Percentiles rank a stretch among this genome's conserved stretches.
Conservation (phyloP, 2,888 invertebrate genomes). For the Eupeodes luniger region DNA sequence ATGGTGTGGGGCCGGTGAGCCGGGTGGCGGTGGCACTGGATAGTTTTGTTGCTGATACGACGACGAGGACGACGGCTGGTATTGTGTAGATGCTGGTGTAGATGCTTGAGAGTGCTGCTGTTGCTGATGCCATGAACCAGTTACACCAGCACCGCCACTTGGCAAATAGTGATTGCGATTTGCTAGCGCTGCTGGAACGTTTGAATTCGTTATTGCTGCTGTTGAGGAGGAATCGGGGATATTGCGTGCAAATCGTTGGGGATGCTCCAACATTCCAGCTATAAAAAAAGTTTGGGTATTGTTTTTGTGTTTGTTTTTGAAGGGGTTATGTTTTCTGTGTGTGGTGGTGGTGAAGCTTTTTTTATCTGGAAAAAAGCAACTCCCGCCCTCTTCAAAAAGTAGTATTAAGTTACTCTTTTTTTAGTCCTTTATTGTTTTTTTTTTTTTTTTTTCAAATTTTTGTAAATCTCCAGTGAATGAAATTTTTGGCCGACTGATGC, state of each 20-base stretch:
- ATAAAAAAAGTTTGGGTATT: conserved; percentile 51
- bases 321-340: conserved; percentile 6
- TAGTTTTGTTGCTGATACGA: conserved; percentile 78
- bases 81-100: conserved; percentile 81
- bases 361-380: conserved; percentile 50
- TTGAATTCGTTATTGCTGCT: conserved; percentile 84
- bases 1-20: conserved; percentile 77
- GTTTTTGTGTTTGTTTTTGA: conserved; percentile 22
- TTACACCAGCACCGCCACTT: conserved; percentile 82
- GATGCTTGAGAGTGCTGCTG: conserved; percentile 76
- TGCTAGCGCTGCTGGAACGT: conserved; percentile 82
- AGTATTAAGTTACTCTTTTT: conserved; percentile 32
- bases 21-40: conserved; percentile 76
- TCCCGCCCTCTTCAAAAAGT: conserved; percentile 40
- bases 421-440: conserved; percentile 6
- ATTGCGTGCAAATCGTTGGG: conserved; percentile 89
- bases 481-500: conserved; percentile 44
- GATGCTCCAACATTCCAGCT: conserved; percentile 84
- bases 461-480: conserved; percentile 47
- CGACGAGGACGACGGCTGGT: conserved; percentile 81
- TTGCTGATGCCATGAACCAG: conserved; percentile 79
- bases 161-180: conserved; percentile 77
- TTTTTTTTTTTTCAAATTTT: background rate
- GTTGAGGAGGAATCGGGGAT: conserved; percentile 86
- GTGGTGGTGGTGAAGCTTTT: conserved; percentile 69